Conservation (phyloP, 2,888 invertebrate genomes). For the Ramazzottius varieornatus region DNA sequence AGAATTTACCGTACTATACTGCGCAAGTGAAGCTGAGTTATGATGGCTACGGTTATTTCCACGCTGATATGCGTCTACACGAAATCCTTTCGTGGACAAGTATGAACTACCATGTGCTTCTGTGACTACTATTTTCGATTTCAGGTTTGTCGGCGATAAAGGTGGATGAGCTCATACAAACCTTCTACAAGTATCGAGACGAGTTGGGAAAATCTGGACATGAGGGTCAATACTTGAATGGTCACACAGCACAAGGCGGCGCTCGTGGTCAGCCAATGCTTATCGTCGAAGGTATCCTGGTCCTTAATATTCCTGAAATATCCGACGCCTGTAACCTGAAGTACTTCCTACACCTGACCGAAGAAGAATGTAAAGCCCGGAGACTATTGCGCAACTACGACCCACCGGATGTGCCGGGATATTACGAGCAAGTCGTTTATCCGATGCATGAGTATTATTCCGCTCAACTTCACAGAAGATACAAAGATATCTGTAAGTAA, state of each 20-base stretch:
- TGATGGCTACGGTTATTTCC: background rate
- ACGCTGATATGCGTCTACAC: background rate
- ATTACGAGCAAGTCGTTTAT: conserved; percentile 71
- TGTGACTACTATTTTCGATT: background rate
- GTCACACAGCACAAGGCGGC: background rate
- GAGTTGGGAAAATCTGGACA: background rate
- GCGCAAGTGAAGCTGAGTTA: too few species aligned
- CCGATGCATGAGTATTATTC: conserved; percentile 38
- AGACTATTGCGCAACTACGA: conserved; percentile 35
- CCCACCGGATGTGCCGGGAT: conserved; percentile 60
- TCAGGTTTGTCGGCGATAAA: background rate
- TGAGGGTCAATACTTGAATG: background rate
- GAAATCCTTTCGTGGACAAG: background rate
- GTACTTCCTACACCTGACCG: background rate
- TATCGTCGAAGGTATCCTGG: background rate
- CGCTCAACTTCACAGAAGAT: conserved; percentile 12
- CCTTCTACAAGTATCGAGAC: background rate
- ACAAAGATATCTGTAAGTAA: conserved; percentile 7
- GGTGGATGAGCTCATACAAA: background rate
- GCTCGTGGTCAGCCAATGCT: background rate
- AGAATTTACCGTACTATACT: background rate
- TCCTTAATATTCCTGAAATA: background rate
- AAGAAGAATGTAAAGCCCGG: background rate
- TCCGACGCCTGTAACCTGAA: background rate
- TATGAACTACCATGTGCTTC: background rate